Percentiles rank a stretch among this genome's conserved stretches.
Conservation (phyloP, 2,888 invertebrate species). For the Erebia aethiops region DNA sequence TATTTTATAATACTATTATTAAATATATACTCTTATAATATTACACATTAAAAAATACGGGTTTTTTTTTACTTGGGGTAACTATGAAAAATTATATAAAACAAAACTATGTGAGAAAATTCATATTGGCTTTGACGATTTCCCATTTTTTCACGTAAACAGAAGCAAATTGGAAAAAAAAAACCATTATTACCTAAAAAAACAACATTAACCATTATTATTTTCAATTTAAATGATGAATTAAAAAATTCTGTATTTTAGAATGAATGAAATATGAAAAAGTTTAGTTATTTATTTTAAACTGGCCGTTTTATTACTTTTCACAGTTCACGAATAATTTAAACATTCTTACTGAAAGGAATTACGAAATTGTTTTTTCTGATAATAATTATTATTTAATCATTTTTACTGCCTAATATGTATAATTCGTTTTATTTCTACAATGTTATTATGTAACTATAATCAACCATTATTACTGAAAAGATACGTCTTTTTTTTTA, state of each 20-base stretch:
- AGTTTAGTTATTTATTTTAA: background rate
- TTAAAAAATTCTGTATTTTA: too few species aligned
- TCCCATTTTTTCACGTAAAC: background rate
- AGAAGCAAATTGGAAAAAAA: background rate
- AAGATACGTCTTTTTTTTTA: too few species aligned
- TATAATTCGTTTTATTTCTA: background rate
- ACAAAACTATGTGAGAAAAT: constrained; percentile 18
- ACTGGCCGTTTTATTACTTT: background rate
- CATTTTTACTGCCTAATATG: background rate
- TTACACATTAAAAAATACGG: constrained; percentile 17
- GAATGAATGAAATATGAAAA: too few species aligned
- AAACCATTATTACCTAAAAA: too few species aligned
- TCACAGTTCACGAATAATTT: background rate
- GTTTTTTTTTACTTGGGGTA: constrained; percentile 28
- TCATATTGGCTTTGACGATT: background rate
- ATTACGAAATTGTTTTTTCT: background rate
- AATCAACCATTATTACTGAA: background rate
- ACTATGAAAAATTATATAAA: constrained; percentile 32
- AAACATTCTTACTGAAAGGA: background rate
- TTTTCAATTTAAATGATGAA: too few species aligned
- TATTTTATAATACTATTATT: constrained; percentile 23
- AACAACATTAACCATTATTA: too few species aligned
- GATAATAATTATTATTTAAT: background rate
- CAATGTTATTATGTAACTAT: background rate
- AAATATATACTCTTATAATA: constrained; percentile 19